Evolutionary conservation across 2,888 invertebrate species (phyloP).

Genomic region (Drosophila histrio): DNA sequence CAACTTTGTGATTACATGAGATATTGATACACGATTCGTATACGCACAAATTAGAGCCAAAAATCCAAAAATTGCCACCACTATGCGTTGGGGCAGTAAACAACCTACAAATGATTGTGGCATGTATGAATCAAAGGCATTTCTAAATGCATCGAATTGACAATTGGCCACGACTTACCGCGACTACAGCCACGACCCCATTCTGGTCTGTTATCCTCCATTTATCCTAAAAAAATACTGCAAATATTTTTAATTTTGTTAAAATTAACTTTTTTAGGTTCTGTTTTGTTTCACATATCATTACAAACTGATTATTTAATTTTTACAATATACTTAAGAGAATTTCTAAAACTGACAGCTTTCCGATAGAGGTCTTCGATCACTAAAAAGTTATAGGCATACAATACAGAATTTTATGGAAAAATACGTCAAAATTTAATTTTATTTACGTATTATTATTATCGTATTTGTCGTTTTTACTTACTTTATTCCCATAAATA

Average conservation of each 20-base stretch:
- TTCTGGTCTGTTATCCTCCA: conserved; percentile 15
- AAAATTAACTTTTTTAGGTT: background rate
- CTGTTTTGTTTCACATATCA: background rate
- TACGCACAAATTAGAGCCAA: conserved; percentile 88
- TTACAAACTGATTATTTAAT: background rate
- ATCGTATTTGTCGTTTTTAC: too few relatives aligned
- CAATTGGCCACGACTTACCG: background rate
- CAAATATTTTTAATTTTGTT: background rate
- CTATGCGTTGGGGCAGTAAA: conserved; percentile 87
- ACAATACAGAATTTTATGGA: background rate
- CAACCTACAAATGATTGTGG: conserved; percentile 84
- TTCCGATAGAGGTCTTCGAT: background rate
- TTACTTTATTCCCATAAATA: too few relatives aligned
- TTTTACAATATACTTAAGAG: background rate
- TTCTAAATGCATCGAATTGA: background rate
- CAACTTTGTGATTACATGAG: conserved; percentile 87
- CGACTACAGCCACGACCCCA: conserved; percentile 21
- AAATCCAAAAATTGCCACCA: conserved; percentile 88
- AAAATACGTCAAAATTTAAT: background rate
- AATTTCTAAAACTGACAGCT: background rate
- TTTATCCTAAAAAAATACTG: background rate
- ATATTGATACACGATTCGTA: conserved; percentile 88
- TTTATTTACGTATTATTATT: too few relatives aligned
- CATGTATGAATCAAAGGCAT: background rate
- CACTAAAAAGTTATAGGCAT: background rate